These are phyloP conservation scores for Emys orbicularis DNA, from an alignment of 2,797 vertebrate genomes.

Conservation along the genomic window DNA sequence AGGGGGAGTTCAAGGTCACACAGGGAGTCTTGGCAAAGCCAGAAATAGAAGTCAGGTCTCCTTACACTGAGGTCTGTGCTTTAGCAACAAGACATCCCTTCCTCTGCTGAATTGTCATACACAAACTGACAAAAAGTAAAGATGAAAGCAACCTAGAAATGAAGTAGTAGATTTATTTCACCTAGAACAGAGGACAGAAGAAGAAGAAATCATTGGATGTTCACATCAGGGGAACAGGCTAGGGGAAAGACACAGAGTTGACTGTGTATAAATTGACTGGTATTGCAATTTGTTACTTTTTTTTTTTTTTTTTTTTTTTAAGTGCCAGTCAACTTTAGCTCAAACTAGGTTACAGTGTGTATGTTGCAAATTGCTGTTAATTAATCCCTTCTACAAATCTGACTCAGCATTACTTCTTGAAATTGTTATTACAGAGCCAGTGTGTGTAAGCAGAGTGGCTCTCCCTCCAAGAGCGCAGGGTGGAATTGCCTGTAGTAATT, in stretches of 20 bases:
- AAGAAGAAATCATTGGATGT: neutral
- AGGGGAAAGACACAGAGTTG: neutral
- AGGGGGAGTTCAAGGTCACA: neutral
- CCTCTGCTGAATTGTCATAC: neutral
- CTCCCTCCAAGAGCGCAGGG: neutral
- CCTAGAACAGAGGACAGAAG: neutral
- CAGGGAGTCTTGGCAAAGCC: neutral
- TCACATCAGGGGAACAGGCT: neutral
- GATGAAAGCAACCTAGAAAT: neutral
- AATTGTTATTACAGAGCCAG: neutral
- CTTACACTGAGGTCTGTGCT: neutral
- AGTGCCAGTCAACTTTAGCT: neutral
- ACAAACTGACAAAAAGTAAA: neutral
- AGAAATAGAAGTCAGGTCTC: neutral
- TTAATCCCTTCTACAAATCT: neutral
- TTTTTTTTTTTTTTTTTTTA: neutral
- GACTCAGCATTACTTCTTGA: neutral
- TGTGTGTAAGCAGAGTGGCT: neutral
- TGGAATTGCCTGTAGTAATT: neutral
- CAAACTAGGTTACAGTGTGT: neutral
- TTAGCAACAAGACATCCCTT: neutral
- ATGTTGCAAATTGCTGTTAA: neutral
- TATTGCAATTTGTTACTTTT: neutral
- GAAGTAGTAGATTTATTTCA: neutral
- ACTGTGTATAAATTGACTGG: neutral